Evolutionary conservation across 2,888 invertebrate genomes (phyloP), one percentile per base, ranked within the genome.

Genomic region (Nycteola revayana): DNA sequence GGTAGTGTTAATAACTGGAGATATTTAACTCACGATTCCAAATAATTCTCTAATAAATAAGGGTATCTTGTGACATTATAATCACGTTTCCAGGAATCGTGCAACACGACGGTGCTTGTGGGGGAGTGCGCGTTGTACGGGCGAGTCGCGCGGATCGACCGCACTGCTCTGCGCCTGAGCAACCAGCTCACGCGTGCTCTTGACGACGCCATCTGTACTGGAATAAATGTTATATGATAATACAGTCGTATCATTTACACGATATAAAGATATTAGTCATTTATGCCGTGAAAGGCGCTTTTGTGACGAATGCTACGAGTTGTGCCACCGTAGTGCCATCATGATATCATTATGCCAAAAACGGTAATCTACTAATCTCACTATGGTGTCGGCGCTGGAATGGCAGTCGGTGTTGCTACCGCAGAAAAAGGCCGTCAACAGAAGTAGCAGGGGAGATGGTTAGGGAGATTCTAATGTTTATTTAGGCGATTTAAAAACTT

Each of bases 101-200:
- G 89, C 76, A 86, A 89, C 66, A 66, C 75, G 47, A 86, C 83
- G 22, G 62, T 89, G 63, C 61, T 89, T 62, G 72, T 88, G 47
- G 61, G 57, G 20, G 87, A 89, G 43, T 89, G 89, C 52, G 71
- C 66, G 32, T 56, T 57, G 50, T 89, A 89, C 60, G 63, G 70
- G 5, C 58, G 59, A 29, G 68, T 72, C 37, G 75, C 77, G 35
- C 77, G 76, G 34, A 31, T 77, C 42, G 89, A 89, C 65, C 68
- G 65, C 39, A 48, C 79, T 0, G 85, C 88, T 26, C 58, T 78
- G 47, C 76, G 79, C 31, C 65, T 89, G 41, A 62, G 71, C 14
- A 52, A 49, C 6, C 59, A 45, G 1, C 71, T 88, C 40, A 64
- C 65, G 41, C 58, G 53, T 28, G 79, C 78, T 4, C 65, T 88